phyloP scores from a whole-genome alignment of 2,113 vertebrate species.

The Oncorhynchus masou region DNA sequence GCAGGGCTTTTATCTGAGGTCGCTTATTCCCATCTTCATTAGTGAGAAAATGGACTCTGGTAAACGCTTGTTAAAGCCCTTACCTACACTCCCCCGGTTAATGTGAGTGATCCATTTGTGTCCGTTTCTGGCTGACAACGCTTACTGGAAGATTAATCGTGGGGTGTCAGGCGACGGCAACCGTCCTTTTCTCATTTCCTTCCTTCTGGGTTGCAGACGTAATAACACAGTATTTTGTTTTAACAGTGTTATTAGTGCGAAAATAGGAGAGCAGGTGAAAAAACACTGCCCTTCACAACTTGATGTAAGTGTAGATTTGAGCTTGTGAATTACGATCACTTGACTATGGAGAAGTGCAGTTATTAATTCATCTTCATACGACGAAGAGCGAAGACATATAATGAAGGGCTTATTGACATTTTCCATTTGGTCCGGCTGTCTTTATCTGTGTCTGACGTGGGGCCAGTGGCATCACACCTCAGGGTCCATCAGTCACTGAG shows the following conservation, averaged over 20 bases:
- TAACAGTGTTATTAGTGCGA: slow-evolving; percentile 90
- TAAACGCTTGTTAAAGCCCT: slow-evolving; percentile 99
- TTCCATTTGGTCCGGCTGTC: slow-evolving; percentile 25
- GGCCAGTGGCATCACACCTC: slow-evolving; percentile 44
- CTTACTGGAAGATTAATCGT: slow-evolving; percentile 99
- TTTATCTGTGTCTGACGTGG: slow-evolving; percentile 46
- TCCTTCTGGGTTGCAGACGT: slow-evolving; percentile 91
- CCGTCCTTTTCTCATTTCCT: slow-evolving; percentile 99
- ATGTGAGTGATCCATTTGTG: slow-evolving; percentile 99
- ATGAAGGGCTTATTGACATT: slow-evolving; percentile 71
- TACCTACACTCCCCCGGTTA: slow-evolving; percentile 98
- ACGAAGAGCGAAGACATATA: slow-evolving; percentile 52
- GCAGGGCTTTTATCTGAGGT: slow-evolving; percentile 87
- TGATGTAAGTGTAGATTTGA: slow-evolving; percentile 65
- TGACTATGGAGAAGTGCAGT: slow-evolving; percentile 58
- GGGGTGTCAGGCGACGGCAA: slow-evolving; percentile 97
- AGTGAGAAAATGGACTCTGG: slow-evolving; percentile 99
- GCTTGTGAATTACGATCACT: slow-evolving; percentile 64
- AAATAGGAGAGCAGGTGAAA: slow-evolving; percentile 37
- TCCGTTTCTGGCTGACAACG: slow-evolving; percentile 99
- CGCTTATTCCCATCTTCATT: slow-evolving; percentile 99
- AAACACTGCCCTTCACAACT: slow-evolving; percentile 51
- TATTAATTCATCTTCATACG: slow-evolving; percentile 73
- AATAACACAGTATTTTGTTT: slow-evolving; percentile 99
- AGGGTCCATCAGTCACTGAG: slow-evolving; percentile 62